Percentiles rank a stretch among this genome's conserved stretches.
phyloP scores from a whole-genome alignment of 2,888 invertebrate genomes.

The Seladonia tumulorum region DNA sequence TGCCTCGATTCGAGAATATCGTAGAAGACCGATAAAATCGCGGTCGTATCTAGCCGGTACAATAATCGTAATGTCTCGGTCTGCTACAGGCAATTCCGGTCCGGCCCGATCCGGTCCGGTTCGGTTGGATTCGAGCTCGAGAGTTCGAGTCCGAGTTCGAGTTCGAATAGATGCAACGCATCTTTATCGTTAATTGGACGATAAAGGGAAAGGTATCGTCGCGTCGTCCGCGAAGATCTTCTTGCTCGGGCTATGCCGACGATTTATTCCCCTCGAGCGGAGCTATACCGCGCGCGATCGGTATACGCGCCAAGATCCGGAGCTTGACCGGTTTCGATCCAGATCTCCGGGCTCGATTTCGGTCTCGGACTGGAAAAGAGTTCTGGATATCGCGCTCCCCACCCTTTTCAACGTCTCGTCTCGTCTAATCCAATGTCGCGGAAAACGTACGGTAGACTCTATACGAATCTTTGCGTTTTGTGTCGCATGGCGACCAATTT shows the following conservation, averaged over 20 bases:
- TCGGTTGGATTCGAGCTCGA: conserved; percentile 53
- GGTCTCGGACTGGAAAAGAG: conserved; percentile 17
- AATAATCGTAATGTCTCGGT: conserved; percentile 71
- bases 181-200: conserved; percentile 77
- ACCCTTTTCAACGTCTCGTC: conserved; percentile 32
- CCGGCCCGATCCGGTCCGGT: conserved; percentile 48
- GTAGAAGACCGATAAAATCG: conserved; percentile 65
- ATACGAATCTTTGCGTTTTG: background rate
- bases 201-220: conserved; percentile 71
- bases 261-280: conserved; percentile 73
- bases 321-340: conserved; percentile 70
- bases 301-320: conserved; percentile 63
- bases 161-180: conserved; percentile 74
- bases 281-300: conserved; percentile 35
- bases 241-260: conserved; percentile 66
- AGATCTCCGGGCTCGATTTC: background rate
- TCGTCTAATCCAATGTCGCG: conserved; percentile 32
- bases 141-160: conserved; percentile 21
- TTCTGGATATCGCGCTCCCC: background rate
- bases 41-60: conserved; percentile 59
- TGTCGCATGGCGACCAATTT: too few species aligned
- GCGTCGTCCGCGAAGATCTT: conserved; percentile 70
- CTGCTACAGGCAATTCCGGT: conserved; percentile 60
- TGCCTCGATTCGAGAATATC: conserved; percentile 43
- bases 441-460: background rate